Percentiles rank a stretch among this genome's conserved stretches.
These are phyloP conservation scores for Odocoileus virginianus DNA, from an alignment of 2,113 vertebrate genomes.

Conservation along the genomic window DNA sequence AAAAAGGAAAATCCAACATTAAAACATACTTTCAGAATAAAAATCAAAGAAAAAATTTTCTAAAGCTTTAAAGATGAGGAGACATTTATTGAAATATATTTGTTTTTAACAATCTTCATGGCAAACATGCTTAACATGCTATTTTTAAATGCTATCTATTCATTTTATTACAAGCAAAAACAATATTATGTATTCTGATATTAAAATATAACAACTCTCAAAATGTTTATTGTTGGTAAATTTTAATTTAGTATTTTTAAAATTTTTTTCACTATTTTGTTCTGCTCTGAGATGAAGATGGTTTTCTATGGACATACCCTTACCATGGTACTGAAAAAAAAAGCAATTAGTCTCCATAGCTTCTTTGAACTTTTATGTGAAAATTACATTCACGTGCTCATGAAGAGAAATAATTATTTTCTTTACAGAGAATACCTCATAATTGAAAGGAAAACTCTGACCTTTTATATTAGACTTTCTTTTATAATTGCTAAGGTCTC, in stretches of 20 bases:
- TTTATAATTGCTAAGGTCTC: not conserved
- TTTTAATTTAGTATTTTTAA: not conserved
- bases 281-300: not conserved
- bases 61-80: not conserved
- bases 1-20: not conserved
- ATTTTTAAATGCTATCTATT: not conserved
- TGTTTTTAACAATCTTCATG: not conserved
- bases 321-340: not conserved
- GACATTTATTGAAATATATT: not conserved
- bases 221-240: not conserved
- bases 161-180: not conserved
- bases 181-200: not conserved
- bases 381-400: not conserved
- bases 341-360: not conserved
- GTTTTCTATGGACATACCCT: not conserved
- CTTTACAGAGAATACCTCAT: not conserved
- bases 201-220: not conserved
- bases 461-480: not conserved
- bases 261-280: not conserved
- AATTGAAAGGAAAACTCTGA: not conserved
- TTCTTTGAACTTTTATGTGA: not conserved
- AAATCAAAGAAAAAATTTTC: not conserved
- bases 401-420: not conserved
- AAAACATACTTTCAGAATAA: not conserved
- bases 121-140: not conserved